A percentile compares a stretch with the other conserved stretches of the same genome.
Conservation (phyloP, 2,888 invertebrate species). For the Eudemis profundana region DNA sequence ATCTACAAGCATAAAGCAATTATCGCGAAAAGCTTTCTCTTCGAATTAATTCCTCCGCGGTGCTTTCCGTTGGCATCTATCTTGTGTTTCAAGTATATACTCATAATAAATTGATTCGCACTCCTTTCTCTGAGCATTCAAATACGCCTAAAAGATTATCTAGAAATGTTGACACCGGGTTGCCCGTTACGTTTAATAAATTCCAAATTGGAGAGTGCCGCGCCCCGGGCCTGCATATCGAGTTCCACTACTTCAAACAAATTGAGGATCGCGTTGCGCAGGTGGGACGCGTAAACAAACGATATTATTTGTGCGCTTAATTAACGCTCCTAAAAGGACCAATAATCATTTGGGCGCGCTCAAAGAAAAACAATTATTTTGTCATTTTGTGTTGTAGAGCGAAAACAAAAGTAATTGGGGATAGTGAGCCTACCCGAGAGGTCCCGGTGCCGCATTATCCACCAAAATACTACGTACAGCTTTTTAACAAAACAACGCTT, state of each 20-base stretch:
- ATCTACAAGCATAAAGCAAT: not conserved
- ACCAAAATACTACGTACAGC: no score
- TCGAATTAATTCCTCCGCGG: not conserved
- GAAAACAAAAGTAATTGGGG: slow-evolving; percentile 31
- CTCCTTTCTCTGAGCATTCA: slow-evolving; percentile 1
- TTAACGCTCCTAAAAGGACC: slow-evolving; percentile 35
- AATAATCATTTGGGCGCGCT: slow-evolving; percentile 4
- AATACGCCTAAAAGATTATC: slow-evolving; percentile 17
- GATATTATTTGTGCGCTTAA: slow-evolving; percentile 28
- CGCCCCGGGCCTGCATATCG: slow-evolving; percentile 10
- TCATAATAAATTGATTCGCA: not conserved
- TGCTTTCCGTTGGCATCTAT: no score
- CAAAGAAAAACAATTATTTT: slow-evolving; percentile 34
- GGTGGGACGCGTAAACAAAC: slow-evolving; percentile 4
- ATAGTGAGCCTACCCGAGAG: not conserved
- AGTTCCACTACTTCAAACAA: slow-evolving; percentile 19
- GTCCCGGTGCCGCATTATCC: no score
- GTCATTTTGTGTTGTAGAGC: not conserved
- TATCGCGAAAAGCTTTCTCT: not conserved
- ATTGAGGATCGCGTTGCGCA: slow-evolving; percentile 20
- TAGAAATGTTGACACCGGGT: slow-evolving; percentile 26
- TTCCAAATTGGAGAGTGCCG: slow-evolving; percentile 17
- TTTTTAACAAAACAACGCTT: no score
- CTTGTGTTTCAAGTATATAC: no score
- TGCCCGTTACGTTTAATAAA: slow-evolving; percentile 15